Base-by-base conservation (phyloP, 2,113 vertebrate genomes). In the Chaenocephalus aceratus region DNA sequence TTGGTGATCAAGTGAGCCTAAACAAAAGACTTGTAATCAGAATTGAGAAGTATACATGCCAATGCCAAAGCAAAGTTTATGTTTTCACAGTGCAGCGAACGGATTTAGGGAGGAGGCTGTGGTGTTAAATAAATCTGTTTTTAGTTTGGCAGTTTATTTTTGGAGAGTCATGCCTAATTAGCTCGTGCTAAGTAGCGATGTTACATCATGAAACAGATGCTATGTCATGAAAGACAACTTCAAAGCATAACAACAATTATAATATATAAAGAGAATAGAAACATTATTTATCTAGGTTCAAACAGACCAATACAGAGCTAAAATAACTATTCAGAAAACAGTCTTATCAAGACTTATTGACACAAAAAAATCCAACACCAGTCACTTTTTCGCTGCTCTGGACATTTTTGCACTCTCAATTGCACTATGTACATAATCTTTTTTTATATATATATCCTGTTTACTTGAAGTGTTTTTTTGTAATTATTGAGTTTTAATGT, bases 161-260 rank as follows among this genome's bases (percentile, higher is more conserved):
- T 69, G 56, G 61, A 57, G 49, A 57, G 23, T 3, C 46, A n/a
- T 45, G 3, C 34, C 61, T 36, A 36, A n/a, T 70, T 65, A 79
- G 11, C 0, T 12, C 7, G 18, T 10, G 58, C 16, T 75, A 36
- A 75, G 0, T n/a, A 70, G 36, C 44, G 16, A 46, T 63, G 65
- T 64, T 52, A 26, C 53, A 68, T 74, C 23, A 68, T 36, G 26
- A 62, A 62, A 56, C 41, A 46, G 48, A 10, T 59, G 8, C 23
- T 60, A 6, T 51, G 26, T 56, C 57, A 57, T 63, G 5, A 75
- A 62, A 68, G 23, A 13, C 9, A 14, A 18, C 2, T 63, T 4
- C 18, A 84, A 64, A 64, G 59, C 34, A 14, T 8, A 48, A n/a
- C 21, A 13, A 11, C 4, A 54, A 18, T 52, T 6, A 14, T 18